Percentiles rank a stretch among this genome's conserved stretches.
Conservation (phyloP, 2,888 invertebrate genomes). For the Cinara cedri region DNA sequence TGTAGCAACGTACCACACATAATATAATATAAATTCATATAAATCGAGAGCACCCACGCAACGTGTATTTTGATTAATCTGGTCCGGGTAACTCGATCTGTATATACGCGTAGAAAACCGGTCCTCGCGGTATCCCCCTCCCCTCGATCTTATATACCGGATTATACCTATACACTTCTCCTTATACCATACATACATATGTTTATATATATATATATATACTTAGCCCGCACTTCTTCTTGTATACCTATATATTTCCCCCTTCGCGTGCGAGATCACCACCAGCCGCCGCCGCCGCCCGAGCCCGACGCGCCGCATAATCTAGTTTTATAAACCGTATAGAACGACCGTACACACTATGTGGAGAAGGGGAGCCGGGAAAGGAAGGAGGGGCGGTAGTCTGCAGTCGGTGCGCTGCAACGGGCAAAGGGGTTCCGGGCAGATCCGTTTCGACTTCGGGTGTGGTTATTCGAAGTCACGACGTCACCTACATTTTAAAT, state of each 20-base stretch:
- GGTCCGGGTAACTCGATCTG: constrained; percentile 54
- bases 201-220: neutral
- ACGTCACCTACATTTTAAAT: constrained; percentile 51
- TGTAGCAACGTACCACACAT: no score
- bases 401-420: no score
- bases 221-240: neutral
- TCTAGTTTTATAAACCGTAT: constrained; percentile 34
- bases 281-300: neutral
- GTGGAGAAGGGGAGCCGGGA: neutral
- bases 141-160: no score
- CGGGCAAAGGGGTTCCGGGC: constrained; percentile 24
- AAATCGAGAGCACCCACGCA: constrained; percentile 53
- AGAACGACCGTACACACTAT: neutral
- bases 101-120: constrained; percentile 46
- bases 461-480: constrained; percentile 53
- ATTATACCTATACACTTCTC: no score
- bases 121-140: constrained; percentile 5
- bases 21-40: no score
- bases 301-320: constrained; percentile 6
- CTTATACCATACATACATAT: neutral
- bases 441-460: constrained; percentile 56
- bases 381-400: neutral
- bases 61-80: constrained; percentile 56
- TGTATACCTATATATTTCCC: neutral
- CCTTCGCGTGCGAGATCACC: neutral